phyloP scores from a whole-genome alignment of 2,888 invertebrate species.

The Drosophila gaucha region DNA sequence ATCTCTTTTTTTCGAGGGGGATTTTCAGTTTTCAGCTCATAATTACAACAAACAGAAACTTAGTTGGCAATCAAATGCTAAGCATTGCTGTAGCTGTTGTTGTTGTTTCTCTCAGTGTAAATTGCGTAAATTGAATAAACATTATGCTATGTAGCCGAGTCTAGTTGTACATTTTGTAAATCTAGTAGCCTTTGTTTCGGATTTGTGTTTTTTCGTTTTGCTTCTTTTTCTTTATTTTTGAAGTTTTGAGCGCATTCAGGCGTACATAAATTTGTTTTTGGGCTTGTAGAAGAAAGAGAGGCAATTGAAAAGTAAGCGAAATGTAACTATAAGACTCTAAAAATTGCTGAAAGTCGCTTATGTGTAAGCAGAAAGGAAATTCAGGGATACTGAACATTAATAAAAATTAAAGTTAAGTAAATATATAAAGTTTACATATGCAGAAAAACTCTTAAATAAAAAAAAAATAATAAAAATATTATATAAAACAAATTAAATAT shows the following conservation, averaged over 20 bases:
- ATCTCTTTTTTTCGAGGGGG: slow-evolving; percentile 4
- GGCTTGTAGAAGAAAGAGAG: slow-evolving; percentile 36
- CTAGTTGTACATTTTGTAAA: slow-evolving; percentile 60
- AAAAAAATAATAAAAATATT: too few species aligned
- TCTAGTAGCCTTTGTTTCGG: slow-evolving; percentile 49
- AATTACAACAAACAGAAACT: slow-evolving; percentile 65
- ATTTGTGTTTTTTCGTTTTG: slow-evolving; percentile 21
- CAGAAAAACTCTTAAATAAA: too few species aligned
- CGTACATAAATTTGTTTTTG: slow-evolving; percentile 50
- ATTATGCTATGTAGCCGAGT: slow-evolving; percentile 65
- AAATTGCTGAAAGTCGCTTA: background rate
- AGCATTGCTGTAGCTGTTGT: slow-evolving; percentile 26
- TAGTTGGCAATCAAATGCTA: slow-evolving; percentile 72
- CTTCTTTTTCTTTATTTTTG: slow-evolving; percentile 19
- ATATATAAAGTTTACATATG: too few species aligned
- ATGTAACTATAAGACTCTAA: background rate
- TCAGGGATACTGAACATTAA: too few species aligned
- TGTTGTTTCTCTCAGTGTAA: slow-evolving; percentile 50
- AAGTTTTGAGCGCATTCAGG: slow-evolving; percentile 64
- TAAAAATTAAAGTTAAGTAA: too few species aligned
- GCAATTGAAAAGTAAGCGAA: background rate
- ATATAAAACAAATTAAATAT: too few species aligned
- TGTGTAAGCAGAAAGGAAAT: background rate
- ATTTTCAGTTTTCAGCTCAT: slow-evolving; percentile 50
- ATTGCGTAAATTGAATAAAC: slow-evolving; percentile 80